Conservation (phyloP, 1,140 invertebrate species). For the Oreohelix idahoensis region DNA sequence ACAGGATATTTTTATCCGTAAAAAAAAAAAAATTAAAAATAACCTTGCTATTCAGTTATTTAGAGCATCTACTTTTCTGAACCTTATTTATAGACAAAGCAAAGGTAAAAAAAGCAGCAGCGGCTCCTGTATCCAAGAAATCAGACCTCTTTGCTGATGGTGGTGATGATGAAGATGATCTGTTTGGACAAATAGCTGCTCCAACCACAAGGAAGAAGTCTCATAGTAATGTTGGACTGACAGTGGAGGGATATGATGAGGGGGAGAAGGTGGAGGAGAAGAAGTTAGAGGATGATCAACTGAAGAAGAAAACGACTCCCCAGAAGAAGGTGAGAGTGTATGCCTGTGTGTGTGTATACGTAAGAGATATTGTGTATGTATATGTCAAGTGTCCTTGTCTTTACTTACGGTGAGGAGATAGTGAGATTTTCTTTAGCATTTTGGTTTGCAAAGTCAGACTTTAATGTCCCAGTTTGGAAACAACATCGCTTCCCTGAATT, state of each 20-base stretch:
- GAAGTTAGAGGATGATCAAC: constrained; percentile 27
- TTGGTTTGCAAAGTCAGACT: too few relatives aligned
- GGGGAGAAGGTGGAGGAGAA: constrained; percentile 40
- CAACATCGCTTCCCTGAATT: too few relatives aligned
- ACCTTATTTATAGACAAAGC: constrained; percentile 19
- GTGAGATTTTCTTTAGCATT: too few relatives aligned
- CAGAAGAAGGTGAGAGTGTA: constrained; percentile 18
- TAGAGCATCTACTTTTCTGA: too few relatives aligned
- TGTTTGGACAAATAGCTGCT: constrained; percentile 32
- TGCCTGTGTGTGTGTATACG: neutral
- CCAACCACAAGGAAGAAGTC: constrained; percentile 8
- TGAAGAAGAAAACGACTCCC: neutral
- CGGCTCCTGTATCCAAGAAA: constrained; percentile 32
- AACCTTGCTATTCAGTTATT: too few relatives aligned
- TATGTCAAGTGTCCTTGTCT: too few relatives aligned
- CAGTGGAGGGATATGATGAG: constrained; percentile 31
- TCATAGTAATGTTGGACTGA: constrained; percentile 20
- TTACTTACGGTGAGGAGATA: too few relatives aligned
- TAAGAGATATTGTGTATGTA: too few relatives aligned
- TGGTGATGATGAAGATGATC: constrained; percentile 51
- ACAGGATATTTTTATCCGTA: too few relatives aligned
- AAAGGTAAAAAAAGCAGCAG: neutral
- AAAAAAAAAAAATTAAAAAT: too few relatives aligned
- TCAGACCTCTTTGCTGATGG: constrained; percentile 50
- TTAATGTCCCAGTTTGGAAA: too few relatives aligned